phyloP scores from a whole-genome alignment of 2,113 vertebrate genomes.

The Jacana jacana region DNA sequence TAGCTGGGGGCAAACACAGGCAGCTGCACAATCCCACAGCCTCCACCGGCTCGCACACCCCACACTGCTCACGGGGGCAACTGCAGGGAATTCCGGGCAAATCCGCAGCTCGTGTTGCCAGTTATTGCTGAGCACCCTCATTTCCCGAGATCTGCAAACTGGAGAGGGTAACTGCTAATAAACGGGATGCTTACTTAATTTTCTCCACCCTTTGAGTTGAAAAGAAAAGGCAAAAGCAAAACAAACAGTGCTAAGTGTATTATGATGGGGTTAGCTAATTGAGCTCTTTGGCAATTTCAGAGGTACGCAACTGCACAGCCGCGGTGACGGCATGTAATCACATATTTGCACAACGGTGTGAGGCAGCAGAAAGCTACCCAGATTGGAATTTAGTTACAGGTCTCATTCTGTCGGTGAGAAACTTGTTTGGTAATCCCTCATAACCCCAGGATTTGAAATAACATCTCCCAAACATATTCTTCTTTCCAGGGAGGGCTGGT shows the following conservation, averaged over 20 bases:
- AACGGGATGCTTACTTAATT: neutral
- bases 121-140: neutral
- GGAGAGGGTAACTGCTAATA: neutral
- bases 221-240: conserved; percentile 26
- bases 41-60: neutral
- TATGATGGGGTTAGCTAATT: conserved; percentile 22
- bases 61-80: fast-evolving
- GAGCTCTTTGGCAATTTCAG: conserved; percentile 25
- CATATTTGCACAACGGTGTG: neutral
- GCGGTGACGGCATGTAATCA: neutral
- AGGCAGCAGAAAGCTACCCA: neutral
- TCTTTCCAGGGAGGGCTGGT: neutral
- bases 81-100: neutral
- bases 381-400: neutral
- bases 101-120: neutral
- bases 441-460: neutral
- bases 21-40: neutral
- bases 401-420: neutral
- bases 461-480: neutral
- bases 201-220: neutral
- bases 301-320: neutral
- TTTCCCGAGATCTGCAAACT: neutral
- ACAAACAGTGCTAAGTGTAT: neutral
- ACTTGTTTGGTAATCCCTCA: neutral
- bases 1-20: neutral